Evolutionary conservation across 2,797 vertebrate species (phyloP), one percentile per base, ranked within the genome.

Genomic region (Margarornis squamiger): DNA sequence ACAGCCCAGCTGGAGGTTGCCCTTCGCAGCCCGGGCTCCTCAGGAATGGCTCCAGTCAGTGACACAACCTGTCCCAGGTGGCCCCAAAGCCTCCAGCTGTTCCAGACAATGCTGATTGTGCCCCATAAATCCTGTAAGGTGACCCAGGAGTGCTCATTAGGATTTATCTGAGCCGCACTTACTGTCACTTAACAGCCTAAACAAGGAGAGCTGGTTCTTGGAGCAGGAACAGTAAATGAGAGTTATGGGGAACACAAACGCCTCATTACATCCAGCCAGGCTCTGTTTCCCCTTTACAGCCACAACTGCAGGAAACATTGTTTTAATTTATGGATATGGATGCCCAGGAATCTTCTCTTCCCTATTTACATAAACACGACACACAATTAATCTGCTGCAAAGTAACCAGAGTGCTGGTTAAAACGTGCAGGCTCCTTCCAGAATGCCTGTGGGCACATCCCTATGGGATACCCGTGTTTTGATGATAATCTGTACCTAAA

Each of bases 241-340:
- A 95, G 95, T 95, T 95, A 92, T 19, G 78, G 93, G 7, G 57
- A 96, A 96, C 94, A 96, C 94, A 95, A 93, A 95, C 94, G 97
- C 92, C 96, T 97, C 97, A 95, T 97, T 97, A 97, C 86, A n/a
- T 75, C 92, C 51, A 91, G 97, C 97, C 96, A 97, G 95, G 97
- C 82, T 93, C 97, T 97, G 73, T 96, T 98, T 97, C 94, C 89
- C 90, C 80, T 93, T 94, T 91, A 92, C 22, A 72, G 94, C 27
- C 10, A 63, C 86, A 95, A 95, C 93, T 88, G 87, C 81, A 86
- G 41, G 88, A 95, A 95, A 96, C 59, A 30, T 92, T 96, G 97
- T 91, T 94, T 95, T 95, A 95, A 97, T 97, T 97, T 97, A 94
- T 74, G 91, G 88, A 91, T 92, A 80, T 86, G 87, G 94, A 86